phyloP scores from a whole-genome alignment of 2,888 invertebrate genomes.

The Spilarctia lutea region DNA sequence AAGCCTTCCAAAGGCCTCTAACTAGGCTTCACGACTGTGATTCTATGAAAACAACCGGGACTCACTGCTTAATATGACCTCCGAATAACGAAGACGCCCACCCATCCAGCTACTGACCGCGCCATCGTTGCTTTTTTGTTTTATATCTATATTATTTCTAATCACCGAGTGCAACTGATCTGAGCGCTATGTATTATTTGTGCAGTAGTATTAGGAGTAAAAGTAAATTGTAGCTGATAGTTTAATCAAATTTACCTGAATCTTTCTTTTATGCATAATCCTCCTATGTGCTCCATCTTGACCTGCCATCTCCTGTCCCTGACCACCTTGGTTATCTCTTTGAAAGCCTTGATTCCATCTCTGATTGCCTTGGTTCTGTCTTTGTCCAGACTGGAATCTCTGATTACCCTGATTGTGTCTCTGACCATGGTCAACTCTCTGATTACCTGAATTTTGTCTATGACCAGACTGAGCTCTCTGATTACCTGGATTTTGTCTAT shows the following conservation, averaged over 20 bases:
- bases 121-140: no score
- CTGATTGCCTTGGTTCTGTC: constrained; percentile 24
- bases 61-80: no score
- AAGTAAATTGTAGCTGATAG: not conserved
- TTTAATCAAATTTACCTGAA: constrained; percentile 58
- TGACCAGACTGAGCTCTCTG: constrained; percentile 14
- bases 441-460: constrained; percentile 23
- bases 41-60: no score
- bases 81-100: no score
- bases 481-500: constrained; percentile 16
- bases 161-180: no score
- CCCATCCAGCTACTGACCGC: no score
- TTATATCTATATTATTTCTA: no score
- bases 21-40: no score
- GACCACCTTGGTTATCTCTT: constrained; percentile 13
- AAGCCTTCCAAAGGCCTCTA: no score
- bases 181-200: no score
- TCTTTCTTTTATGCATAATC: constrained; percentile 73
- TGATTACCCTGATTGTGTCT: constrained; percentile 7
- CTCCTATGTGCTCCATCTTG: constrained; percentile 69
- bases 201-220: not conserved
- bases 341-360: constrained; percentile 19
- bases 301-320: constrained; percentile 45
- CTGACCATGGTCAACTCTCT: constrained; percentile 2
- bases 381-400: constrained; percentile 14